Conservation (phyloP, 2,113 vertebrate genomes). For the Axis porcinus region DNA sequence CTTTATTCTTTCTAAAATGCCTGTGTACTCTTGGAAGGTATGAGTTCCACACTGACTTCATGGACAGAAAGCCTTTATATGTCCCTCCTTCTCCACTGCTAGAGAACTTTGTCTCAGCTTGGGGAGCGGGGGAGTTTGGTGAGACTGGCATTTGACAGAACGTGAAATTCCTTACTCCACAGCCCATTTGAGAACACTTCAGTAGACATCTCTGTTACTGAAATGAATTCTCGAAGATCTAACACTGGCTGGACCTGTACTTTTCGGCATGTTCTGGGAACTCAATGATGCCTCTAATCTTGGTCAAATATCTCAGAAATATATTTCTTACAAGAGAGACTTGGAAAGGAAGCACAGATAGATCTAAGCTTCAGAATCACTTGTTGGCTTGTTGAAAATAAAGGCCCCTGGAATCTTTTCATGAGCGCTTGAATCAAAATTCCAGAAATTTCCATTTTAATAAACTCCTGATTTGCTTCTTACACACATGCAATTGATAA, state of each 20-base stretch:
- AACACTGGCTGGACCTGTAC: too few species aligned
- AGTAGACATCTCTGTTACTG: neutral
- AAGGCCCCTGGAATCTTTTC: neutral
- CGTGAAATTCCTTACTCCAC: neutral
- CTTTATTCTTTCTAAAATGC: conserved; percentile 32
- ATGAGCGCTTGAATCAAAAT: neutral
- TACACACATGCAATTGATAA: neutral
- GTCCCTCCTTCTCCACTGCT: neutral
- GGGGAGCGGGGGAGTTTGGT: neutral
- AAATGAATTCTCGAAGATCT: neutral
- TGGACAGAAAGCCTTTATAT: neutral
- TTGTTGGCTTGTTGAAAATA: neutral
- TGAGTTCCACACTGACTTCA: neutral
- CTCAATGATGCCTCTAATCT: neutral
- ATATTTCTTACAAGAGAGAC: neutral
- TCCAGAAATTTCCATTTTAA: neutral
- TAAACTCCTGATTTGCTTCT: neutral
- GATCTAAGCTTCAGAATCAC: neutral
- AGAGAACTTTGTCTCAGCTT: neutral
- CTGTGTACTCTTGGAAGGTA: neutral
- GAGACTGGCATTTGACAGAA: neutral
- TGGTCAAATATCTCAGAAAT: neutral
- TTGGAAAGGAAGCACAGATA: neutral
- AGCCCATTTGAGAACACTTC: neutral
- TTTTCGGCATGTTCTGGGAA: neutral